Evolutionary conservation across 2,888 invertebrate genomes (phyloP).

Genomic region (Aproaerema taeniolella): DNA sequence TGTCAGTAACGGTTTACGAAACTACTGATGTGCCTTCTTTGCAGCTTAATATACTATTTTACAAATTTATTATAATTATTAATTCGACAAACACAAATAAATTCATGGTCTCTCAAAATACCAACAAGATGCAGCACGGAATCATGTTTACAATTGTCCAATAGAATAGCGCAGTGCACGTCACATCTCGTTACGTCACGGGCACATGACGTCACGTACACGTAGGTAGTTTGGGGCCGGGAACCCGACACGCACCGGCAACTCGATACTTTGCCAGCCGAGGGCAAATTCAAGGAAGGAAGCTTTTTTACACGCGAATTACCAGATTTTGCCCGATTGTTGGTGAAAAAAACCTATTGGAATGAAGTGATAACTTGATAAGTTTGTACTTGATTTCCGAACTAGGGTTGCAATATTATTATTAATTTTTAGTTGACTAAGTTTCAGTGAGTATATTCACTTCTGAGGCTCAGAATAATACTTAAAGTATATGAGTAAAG

Average conservation of each 20-base stretch:
- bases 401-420: too few species aligned
- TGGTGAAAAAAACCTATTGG: not conserved
- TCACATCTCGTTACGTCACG: constrained; percentile 27
- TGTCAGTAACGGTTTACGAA: too few species aligned
- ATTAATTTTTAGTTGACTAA: too few species aligned
- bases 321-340: not conserved
- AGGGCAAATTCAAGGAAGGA: constrained; percentile 59
- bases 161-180: constrained; percentile 23
- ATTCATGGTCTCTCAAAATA: not conserved
- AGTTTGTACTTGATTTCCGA: too few species aligned
- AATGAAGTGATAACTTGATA: too few species aligned
- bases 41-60: not conserved
- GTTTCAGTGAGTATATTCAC: too few species aligned
- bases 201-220: not conserved
- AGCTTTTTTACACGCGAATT: constrained; percentile 34
- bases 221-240: too few species aligned
- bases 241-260: constrained; percentile 50
- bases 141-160: constrained; percentile 23
- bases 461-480: too few species aligned
- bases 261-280: constrained; percentile 54
- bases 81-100: too few species aligned
- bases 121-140: not conserved
- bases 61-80: not conserved
- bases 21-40: too few species aligned
- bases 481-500: too few species aligned